phyloP scores from a whole-genome alignment of 2,888 invertebrate genomes.

The Hydraecia micacea region DNA sequence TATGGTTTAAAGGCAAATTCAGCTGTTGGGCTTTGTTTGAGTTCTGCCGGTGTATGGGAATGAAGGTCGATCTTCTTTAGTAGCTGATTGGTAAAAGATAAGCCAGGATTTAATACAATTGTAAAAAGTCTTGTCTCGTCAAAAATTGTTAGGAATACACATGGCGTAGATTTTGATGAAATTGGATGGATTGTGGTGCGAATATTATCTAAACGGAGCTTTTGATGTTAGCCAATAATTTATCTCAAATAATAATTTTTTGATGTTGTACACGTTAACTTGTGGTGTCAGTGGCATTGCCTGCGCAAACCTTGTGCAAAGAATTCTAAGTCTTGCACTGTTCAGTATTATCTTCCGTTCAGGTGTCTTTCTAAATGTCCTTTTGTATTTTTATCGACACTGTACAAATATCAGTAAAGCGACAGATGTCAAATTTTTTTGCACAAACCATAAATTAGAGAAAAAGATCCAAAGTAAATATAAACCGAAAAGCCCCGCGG shows the following conservation, averaged over 20 bases:
- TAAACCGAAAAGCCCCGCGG: slow-evolving; percentile 86
- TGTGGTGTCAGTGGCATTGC: not conserved
- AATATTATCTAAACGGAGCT: not conserved
- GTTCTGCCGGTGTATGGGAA: slow-evolving; percentile 1
- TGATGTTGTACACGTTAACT: not conserved
- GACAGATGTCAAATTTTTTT: slow-evolving; percentile 87
- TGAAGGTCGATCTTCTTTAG: slow-evolving; percentile 27
- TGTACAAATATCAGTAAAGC: slow-evolving; percentile 67
- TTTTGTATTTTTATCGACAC: slow-evolving; percentile 65
- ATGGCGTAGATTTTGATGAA: too few relatives aligned
- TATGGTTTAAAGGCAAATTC: slow-evolving; percentile 22
- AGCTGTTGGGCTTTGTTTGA: slow-evolving; percentile 9
- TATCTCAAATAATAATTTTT: slow-evolving; percentile 8
- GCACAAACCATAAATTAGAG: slow-evolving; percentile 84
- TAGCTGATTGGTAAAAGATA: slow-evolving; percentile 40
- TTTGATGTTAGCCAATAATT: not conserved
- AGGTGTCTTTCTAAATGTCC: slow-evolving; percentile 48
- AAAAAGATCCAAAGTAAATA: slow-evolving; percentile 90
- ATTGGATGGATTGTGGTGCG: not conserved
- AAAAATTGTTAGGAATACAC: not conserved
- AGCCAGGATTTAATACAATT: slow-evolving; percentile 10
- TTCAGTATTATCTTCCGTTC: slow-evolving; percentile 9
- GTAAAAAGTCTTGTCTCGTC: too few relatives aligned
- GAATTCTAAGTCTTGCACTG: not conserved
- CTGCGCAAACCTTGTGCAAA: not conserved